Conservation (phyloP, 2,888 invertebrate species). For the Eristalis pertinax region DNA sequence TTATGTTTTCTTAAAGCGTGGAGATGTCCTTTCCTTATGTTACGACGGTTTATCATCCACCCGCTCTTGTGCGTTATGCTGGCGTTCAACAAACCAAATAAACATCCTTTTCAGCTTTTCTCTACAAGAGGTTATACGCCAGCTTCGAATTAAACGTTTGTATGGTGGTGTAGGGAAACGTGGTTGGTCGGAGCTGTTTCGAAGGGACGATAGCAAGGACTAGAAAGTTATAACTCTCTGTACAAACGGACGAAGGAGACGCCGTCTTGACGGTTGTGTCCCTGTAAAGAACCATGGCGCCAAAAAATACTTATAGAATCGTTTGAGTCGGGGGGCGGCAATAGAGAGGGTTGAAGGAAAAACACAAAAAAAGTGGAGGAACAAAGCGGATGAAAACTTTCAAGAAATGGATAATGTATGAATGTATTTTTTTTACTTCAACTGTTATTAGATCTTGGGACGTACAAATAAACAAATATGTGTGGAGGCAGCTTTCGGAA, state of each 20-base stretch:
- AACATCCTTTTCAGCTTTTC: slow-evolving; percentile 56
- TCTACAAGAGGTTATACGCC: slow-evolving; percentile 56
- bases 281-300: slow-evolving; percentile 74
- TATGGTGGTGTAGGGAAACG: neutral
- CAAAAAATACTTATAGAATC: slow-evolving; percentile 69
- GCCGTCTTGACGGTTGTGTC: slow-evolving; percentile 75
- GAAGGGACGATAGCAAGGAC: slow-evolving; percentile 42
- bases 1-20: slow-evolving; percentile 60
- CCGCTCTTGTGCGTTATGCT: slow-evolving; percentile 31
- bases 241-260: slow-evolving; percentile 69
- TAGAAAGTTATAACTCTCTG: slow-evolving; percentile 67
- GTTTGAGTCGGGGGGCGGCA: slow-evolving; percentile 19
- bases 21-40: slow-evolving; percentile 52
- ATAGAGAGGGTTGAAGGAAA: neutral
- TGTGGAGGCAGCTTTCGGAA: slow-evolving; percentile 15
- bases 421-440: slow-evolving; percentile 7
- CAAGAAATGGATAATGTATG: slow-evolving; percentile 37
- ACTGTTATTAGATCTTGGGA: slow-evolving; percentile 38
- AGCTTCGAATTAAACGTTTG: slow-evolving; percentile 49
- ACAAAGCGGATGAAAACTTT: slow-evolving; percentile 62
- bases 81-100: slow-evolving; percentile 64
- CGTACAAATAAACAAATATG: neutral
- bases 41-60: slow-evolving; percentile 43
- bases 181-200: slow-evolving; percentile 1
- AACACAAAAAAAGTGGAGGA: neutral